Evolutionary conservation across 2,888 invertebrate species (phyloP).

Genomic region (Apodemia duryi): DNA sequence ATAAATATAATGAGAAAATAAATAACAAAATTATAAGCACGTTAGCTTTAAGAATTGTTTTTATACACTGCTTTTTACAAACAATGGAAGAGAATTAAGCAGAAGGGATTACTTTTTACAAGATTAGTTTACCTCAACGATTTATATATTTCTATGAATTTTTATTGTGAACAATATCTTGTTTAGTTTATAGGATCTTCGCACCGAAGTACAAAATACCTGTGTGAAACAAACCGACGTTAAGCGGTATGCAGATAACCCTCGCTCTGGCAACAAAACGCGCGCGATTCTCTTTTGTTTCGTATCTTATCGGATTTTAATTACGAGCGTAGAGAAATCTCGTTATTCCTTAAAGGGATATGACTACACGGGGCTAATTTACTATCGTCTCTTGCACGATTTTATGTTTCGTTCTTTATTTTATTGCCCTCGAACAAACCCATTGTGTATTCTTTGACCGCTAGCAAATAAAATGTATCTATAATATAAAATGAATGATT

Average conservation of each 20-base stretch:
- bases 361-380: slow-evolving; percentile 67
- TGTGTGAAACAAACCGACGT: slow-evolving; percentile 35
- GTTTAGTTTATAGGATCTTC: slow-evolving; percentile 31
- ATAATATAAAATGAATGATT: slow-evolving; percentile 11
- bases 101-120: slow-evolving; percentile 69
- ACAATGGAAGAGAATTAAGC: slow-evolving; percentile 57
- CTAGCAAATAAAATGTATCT: slow-evolving; percentile 8
- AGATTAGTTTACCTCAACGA: slow-evolving; percentile 53
- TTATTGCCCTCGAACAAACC: slow-evolving; percentile 50
- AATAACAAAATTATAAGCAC: slow-evolving; percentile 57
- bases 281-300: slow-evolving; percentile 68
- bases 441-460: slow-evolving; percentile 31
- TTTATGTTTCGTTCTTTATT: slow-evolving; percentile 54
- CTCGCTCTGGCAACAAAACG: slow-evolving; percentile 43
- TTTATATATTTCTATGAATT: slow-evolving; percentile 53
- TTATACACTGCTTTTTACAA: slow-evolving; percentile 41
- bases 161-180: slow-evolving; percentile 37
- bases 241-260: slow-evolving; percentile 46
- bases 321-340: slow-evolving; percentile 74
- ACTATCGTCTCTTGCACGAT: slow-evolving; percentile 61
- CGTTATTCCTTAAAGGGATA: slow-evolving; percentile 74
- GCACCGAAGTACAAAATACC: slow-evolving; percentile 35
- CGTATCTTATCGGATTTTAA: slow-evolving; percentile 77
- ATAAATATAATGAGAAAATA: slow-evolving; percentile 72
- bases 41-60: slow-evolving; percentile 39